phyloP scores from a whole-genome alignment of 2,888 invertebrate genomes.

The Palloptera scutellata region DNA sequence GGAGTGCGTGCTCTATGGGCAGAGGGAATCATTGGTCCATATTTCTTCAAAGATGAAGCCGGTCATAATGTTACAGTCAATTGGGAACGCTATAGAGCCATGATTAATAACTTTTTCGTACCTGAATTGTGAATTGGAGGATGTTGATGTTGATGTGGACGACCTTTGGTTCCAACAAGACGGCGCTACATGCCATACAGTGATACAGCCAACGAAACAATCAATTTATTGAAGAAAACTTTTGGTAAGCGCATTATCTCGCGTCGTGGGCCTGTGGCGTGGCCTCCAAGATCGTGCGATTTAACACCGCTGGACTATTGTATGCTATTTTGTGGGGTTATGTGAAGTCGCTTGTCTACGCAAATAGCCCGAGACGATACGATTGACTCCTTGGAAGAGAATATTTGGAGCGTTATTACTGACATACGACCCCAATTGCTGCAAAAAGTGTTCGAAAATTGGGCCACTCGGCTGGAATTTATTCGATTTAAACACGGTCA shows the following conservation, averaged over 20 bases:
- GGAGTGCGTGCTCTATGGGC: too few species aligned
- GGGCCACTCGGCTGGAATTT: neutral
- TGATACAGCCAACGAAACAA: too few species aligned
- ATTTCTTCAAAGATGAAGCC: too few species aligned
- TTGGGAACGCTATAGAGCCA: too few species aligned
- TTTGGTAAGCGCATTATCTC: neutral
- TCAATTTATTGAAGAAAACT: too few species aligned
- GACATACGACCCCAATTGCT: neutral
- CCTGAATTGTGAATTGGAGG: too few species aligned
- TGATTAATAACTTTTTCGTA: too few species aligned
- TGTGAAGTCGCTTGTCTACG: slow-evolving; percentile 2
- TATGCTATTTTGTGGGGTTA: neutral
- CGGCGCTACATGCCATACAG: too few species aligned
- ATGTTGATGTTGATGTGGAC: too few species aligned
- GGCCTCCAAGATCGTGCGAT: neutral
- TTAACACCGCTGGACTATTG: neutral
- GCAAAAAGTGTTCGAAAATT: slow-evolving; percentile 1
- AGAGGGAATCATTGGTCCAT: too few species aligned
- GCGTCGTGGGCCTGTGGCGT: neutral
- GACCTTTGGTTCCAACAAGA: too few species aligned
- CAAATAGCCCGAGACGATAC: neutral
- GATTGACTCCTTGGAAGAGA: neutral
- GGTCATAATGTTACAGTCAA: too few species aligned
- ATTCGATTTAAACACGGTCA: neutral
- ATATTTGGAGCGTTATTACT: neutral